Evolutionary conservation across 2,888 invertebrate species (phyloP).

Genomic region (Pterostichus madidus): DNA sequence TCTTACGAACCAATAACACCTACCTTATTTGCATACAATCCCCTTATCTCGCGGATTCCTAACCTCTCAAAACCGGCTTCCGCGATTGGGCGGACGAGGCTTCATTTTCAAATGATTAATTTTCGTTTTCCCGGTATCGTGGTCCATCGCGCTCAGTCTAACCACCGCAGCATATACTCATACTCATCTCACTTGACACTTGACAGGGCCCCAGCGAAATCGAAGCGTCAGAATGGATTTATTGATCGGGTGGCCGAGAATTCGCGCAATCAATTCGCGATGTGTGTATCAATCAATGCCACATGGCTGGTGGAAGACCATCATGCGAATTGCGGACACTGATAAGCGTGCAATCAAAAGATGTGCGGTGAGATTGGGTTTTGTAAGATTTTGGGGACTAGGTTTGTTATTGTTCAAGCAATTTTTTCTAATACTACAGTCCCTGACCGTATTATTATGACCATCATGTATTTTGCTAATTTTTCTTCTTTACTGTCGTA

Average conservation of each 20-base stretch:
- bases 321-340: background rate
- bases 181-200: slow-evolving; percentile 8
- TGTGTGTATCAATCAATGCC: slow-evolving; percentile 58
- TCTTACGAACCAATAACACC: background rate
- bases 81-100: background rate
- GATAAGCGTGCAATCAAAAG: background rate
- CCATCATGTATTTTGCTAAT: no score
- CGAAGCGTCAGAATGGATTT: slow-evolving; percentile 49
- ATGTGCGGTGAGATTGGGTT: background rate
- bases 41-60: slow-evolving; percentile 25
- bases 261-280: slow-evolving; percentile 51
- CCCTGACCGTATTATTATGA: no score
- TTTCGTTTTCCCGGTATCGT: slow-evolving; percentile 21
- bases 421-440: no score
- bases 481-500: no score
- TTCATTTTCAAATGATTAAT: slow-evolving; percentile 45
- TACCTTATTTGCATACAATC: slow-evolving; percentile 34
- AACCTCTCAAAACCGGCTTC: background rate
- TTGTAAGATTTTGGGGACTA: background rate
- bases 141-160: background rate
- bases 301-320: background rate
- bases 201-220: slow-evolving; percentile 4
- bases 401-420: no score
- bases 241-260: slow-evolving; percentile 56
- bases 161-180: no score